Evolutionary conservation across 2,888 invertebrate genomes (phyloP).

Genomic region (Elegia similella): DNA sequence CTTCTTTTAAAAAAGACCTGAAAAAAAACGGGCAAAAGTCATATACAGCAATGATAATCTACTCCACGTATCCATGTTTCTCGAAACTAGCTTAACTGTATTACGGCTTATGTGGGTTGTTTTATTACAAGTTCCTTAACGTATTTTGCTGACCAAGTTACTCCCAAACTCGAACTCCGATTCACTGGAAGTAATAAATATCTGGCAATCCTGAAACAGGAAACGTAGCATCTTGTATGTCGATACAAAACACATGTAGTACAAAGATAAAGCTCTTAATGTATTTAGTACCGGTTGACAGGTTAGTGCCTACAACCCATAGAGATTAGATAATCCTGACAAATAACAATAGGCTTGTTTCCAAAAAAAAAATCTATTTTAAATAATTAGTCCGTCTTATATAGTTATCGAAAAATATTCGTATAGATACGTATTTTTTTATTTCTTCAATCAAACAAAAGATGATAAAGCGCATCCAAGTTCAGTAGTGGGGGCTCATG

Average conservation of each 20-base stretch:
- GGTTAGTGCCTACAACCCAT: too few relatives aligned
- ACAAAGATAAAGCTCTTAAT: background rate
- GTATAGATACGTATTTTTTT: too few relatives aligned
- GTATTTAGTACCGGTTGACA: background rate
- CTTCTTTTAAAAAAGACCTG: too few relatives aligned
- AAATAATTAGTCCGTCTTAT: too few relatives aligned
- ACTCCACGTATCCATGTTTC: background rate
- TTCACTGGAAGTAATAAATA: slow-evolving; percentile 20
- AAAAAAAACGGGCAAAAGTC: too few relatives aligned
- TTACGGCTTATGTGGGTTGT: slow-evolving; percentile 4
- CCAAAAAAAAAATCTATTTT: too few relatives aligned
- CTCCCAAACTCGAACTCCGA: slow-evolving; percentile 13
- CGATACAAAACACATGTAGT: background rate
- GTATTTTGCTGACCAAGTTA: slow-evolving; percentile 18
- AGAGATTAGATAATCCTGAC: too few relatives aligned
- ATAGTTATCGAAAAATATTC: too few relatives aligned
- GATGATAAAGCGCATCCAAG: too few relatives aligned
- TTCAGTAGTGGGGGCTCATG: too few relatives aligned
- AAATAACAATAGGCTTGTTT: too few relatives aligned
- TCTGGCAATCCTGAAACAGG: slow-evolving; percentile 10
- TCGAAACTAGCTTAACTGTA: background rate
- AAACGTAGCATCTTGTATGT: slow-evolving; percentile 7
- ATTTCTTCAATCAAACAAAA: too few relatives aligned
- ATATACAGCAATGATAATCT: background rate
- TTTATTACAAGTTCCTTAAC: slow-evolving; percentile 13